Conservation (phyloP, 2,113 vertebrate species). For the Toxotes jaculatrix region DNA sequence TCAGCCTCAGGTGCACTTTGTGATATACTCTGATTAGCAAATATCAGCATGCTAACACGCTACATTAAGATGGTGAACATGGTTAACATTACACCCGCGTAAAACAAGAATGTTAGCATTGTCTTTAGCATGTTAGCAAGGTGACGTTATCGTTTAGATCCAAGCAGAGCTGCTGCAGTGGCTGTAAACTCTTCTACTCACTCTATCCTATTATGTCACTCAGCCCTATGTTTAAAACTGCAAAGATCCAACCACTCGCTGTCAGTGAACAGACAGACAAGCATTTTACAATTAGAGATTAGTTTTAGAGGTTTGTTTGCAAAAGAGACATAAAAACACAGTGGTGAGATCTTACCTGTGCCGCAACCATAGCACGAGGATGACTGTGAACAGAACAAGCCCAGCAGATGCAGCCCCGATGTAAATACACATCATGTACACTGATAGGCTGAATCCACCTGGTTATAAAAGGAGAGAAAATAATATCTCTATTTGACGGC, state of each 20-base stretch:
- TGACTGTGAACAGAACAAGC: conserved; percentile 65
- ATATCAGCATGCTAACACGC: background rate
- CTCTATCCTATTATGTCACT: background rate
- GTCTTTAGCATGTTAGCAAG: too few species aligned
- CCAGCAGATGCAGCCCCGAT: conserved; percentile 69
- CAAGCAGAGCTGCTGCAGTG: too few species aligned
- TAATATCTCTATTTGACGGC: background rate
- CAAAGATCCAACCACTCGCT: background rate
- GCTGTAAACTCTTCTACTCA: background rate
- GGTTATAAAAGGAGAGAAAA: conserved; percentile 11
- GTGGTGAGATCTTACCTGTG: conserved; percentile 67
- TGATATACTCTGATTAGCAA: too few species aligned
- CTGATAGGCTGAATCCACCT: conserved; percentile 68
- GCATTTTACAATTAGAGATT: background rate
- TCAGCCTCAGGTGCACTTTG: too few species aligned
- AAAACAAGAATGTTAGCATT: too few species aligned
- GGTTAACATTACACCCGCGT: too few species aligned
- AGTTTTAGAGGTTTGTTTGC: background rate
- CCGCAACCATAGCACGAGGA: conserved; percentile 63
- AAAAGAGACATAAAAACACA: background rate
- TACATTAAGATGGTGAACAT: too few species aligned
- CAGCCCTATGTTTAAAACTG: background rate
- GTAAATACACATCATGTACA: conserved; percentile 79
- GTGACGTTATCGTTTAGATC: too few species aligned
- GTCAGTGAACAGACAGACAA: background rate